Percentiles rank a stretch among this genome's conserved stretches.
Conservation (phyloP, 2,113 vertebrate species). For the Aspiorhynchus laticeps region DNA sequence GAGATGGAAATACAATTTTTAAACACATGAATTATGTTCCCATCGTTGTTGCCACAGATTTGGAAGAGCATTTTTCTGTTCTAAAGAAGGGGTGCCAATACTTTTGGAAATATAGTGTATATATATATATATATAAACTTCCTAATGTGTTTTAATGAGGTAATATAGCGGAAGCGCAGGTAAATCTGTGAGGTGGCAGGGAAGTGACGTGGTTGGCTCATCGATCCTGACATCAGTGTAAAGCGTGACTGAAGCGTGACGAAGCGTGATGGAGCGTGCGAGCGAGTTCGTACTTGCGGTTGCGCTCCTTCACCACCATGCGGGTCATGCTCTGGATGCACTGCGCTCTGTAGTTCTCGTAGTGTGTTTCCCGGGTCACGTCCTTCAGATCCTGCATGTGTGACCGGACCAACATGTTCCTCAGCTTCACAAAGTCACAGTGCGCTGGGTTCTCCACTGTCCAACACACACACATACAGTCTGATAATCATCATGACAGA, state of each 20-base stretch:
- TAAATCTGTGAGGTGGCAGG: background rate
- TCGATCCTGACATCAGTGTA: background rate
- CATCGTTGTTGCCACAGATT: too few species aligned
- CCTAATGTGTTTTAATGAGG: background rate
- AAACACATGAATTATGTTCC: too few species aligned
- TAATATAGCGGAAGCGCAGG: too few species aligned
- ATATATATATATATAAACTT: too few species aligned
- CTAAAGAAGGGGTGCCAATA: too few species aligned
- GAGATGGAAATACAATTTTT: too few species aligned
- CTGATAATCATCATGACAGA: background rate
- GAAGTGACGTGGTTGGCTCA: background rate
- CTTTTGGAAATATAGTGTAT: too few species aligned
- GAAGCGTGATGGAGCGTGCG: background rate
- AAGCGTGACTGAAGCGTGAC: background rate
- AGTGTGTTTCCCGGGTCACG: slow-evolving; percentile 94
- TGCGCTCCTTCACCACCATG: slow-evolving; percentile 96
- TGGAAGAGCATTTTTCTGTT: too few species aligned
- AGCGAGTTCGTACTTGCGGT: slow-evolving; percentile 88
- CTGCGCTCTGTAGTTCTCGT: slow-evolving; percentile 97
- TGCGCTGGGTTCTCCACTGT: slow-evolving; percentile 94
- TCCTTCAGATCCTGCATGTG: slow-evolving; percentile 99
- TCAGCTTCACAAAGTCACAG: slow-evolving; percentile 96
- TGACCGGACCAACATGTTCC: slow-evolving; percentile 95
- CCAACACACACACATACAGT: slow-evolving; percentile 29
- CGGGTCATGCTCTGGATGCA: slow-evolving; percentile 99